phyloP scores from a whole-genome alignment of 2,113 vertebrate genomes.

The Zosterops borbonicus region DNA sequence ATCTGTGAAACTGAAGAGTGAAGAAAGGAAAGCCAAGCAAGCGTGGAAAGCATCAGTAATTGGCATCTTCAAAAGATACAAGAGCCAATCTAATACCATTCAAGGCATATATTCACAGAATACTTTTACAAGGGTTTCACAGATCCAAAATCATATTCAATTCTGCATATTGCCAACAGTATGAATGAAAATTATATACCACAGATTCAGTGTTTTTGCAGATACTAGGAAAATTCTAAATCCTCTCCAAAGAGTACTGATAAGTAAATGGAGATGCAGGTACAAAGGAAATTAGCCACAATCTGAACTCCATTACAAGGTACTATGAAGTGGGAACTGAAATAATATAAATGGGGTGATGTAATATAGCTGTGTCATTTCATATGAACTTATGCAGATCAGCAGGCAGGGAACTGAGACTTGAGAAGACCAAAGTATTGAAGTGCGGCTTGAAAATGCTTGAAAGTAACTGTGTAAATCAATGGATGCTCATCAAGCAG shows the following conservation, averaged over 20 bases:
- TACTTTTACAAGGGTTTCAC: neutral
- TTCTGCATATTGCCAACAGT: neutral
- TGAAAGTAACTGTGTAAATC: neutral
- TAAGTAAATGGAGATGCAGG: neutral
- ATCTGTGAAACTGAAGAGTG: neutral
- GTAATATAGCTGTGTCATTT: neutral
- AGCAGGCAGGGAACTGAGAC: neutral
- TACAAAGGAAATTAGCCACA: neutral
- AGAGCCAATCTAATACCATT: neutral
- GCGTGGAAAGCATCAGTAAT: neutral
- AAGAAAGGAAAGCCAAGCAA: slow-evolving; percentile 5
- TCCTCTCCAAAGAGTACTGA: neutral
- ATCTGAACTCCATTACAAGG: neutral
- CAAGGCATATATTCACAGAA: neutral
- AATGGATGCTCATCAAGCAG: neutral
- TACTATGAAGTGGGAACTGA: neutral
- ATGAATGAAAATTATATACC: neutral
- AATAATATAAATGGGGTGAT: neutral
- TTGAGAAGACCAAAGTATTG: neutral
- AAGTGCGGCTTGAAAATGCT: neutral
- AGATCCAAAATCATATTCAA: neutral
- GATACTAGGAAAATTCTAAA: neutral
- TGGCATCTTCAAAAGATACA: neutral
- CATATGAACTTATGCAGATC: neutral
- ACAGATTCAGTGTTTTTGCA: neutral